Conservation (phyloP, 2,888 invertebrate species). For the Micropterix aruncella region DNA sequence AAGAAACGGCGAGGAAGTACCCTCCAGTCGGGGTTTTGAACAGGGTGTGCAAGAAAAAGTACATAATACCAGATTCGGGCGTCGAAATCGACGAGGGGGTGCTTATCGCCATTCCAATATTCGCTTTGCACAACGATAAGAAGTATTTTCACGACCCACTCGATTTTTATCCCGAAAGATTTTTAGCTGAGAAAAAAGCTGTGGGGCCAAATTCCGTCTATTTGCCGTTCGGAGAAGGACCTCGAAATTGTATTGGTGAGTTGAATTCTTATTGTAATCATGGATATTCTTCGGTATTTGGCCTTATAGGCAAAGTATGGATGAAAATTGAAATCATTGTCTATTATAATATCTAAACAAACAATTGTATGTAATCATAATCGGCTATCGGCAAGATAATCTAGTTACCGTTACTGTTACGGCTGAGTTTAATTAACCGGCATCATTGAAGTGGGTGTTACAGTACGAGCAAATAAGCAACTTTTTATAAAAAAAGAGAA, state of each 20-base stretch:
- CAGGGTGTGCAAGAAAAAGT: slow-evolving; percentile 15
- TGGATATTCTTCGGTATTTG: too few relatives aligned
- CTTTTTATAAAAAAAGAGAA: too few relatives aligned
- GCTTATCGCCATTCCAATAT: slow-evolving; percentile 17
- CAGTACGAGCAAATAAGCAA: too few relatives aligned
- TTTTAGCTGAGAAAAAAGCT: slow-evolving; percentile 15
- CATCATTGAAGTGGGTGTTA: too few relatives aligned
- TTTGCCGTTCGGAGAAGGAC: slow-evolving; percentile 16
- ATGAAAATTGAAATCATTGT: too few relatives aligned
- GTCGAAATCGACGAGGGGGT: slow-evolving; percentile 16
- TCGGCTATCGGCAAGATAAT: too few relatives aligned
- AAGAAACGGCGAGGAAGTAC: not conserved
- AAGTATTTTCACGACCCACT: slow-evolving; percentile 19
- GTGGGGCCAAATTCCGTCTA: slow-evolving; percentile 14
- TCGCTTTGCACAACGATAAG: slow-evolving; percentile 18
- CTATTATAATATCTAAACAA: too few relatives aligned
- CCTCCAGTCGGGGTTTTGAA: slow-evolving; percentile 7
- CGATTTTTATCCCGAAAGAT: slow-evolving; percentile 20
- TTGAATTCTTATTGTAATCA: too few relatives aligned
- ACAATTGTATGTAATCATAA: too few relatives aligned
- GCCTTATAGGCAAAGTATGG: too few relatives aligned
- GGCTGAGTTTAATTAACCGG: too few relatives aligned
- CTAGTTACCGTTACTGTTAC: too few relatives aligned
- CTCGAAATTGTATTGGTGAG: slow-evolving; percentile 15
- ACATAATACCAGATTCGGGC: slow-evolving; percentile 14